phyloP scores from a whole-genome alignment of 2,888 invertebrate genomes.

The Temnothorax rugatulus region DNA sequence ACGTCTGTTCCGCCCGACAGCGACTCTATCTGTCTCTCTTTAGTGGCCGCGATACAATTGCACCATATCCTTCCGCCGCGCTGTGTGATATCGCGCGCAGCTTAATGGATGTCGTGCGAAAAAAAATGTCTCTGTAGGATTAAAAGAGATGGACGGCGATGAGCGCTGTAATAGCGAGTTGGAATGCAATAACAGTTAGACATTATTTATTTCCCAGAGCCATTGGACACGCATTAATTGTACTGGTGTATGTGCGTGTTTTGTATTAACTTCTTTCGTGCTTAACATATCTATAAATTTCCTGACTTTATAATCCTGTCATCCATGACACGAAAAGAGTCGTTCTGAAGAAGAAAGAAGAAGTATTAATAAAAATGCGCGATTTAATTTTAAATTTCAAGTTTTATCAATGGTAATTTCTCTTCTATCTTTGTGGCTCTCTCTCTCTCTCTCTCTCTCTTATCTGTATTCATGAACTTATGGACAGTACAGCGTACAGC shows the following conservation, averaged over 20 bases:
- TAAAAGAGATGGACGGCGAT: conserved; percentile 62
- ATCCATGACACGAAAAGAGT: not conserved
- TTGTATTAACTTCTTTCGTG: conserved; percentile 28
- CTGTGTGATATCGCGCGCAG: conserved; percentile 56
- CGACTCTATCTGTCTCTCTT: conserved; percentile 48
- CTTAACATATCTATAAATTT: conserved; percentile 51
- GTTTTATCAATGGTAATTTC: conserved; percentile 18
- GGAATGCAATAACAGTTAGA: conserved; percentile 64
- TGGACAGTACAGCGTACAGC: not conserved
- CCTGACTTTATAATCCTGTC: not conserved
- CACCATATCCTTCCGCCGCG: conserved; percentile 48
- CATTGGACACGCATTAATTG: conserved; percentile 33
- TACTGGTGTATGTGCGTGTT: not conserved
- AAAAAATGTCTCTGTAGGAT: conserved; percentile 52
- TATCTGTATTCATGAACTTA: conserved; percentile 31
- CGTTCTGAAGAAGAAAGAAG: not conserved
- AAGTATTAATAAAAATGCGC: conserved; percentile 11
- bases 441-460: too few relatives aligned
- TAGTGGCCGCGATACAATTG: conserved; percentile 38
- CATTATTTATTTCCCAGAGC: conserved; percentile 63
- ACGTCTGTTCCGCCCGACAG: conserved; percentile 34
- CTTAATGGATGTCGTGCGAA: conserved; percentile 64
- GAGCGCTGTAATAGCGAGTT: conserved; percentile 49
- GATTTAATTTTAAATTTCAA: conserved; percentile 12
- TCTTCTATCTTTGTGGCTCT: not conserved